Conservation (phyloP, 2,113 vertebrate species). For the Chlamydotis undulata region DNA sequence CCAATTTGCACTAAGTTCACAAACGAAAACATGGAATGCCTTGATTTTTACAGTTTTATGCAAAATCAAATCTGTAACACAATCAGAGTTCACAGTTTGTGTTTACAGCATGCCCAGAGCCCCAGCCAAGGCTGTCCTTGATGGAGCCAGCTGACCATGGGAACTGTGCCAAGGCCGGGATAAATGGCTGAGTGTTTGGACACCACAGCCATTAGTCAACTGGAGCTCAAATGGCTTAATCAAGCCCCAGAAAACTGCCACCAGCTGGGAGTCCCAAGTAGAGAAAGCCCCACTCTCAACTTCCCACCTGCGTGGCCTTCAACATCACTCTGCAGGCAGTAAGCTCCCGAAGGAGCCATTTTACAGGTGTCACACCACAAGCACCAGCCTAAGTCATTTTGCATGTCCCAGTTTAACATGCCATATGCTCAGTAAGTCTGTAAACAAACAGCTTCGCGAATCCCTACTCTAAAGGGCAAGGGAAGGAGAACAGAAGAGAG, state of each 20-base stretch:
- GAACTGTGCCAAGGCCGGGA: not conserved
- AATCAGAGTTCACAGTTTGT: not conserved
- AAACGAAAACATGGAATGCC: not conserved
- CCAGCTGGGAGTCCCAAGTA: not conserved
- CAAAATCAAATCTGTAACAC: not conserved
- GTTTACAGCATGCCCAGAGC: not conserved
- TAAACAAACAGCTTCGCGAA: not conserved
- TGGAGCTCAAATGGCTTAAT: not conserved
- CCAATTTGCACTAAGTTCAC: not conserved
- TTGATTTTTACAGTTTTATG: not conserved
- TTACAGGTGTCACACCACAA: not conserved
- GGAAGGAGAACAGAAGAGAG: not conserved
- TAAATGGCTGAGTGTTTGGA: not conserved
- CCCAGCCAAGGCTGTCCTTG: not conserved
- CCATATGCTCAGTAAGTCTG: rapidly evolving
- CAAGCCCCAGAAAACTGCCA: not conserved
- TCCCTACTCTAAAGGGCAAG: not conserved
- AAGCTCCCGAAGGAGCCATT: not conserved
- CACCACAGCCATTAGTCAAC: not conserved
- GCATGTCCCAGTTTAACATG: rapidly evolving
- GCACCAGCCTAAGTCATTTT: not conserved
- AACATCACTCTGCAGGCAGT: rapidly evolving
- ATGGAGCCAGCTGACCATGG: not conserved
- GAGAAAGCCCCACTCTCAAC: not conserved
- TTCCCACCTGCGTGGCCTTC: not conserved